Conservation (phyloP, 2,888 invertebrate species). For the Amphipoea lucens region DNA sequence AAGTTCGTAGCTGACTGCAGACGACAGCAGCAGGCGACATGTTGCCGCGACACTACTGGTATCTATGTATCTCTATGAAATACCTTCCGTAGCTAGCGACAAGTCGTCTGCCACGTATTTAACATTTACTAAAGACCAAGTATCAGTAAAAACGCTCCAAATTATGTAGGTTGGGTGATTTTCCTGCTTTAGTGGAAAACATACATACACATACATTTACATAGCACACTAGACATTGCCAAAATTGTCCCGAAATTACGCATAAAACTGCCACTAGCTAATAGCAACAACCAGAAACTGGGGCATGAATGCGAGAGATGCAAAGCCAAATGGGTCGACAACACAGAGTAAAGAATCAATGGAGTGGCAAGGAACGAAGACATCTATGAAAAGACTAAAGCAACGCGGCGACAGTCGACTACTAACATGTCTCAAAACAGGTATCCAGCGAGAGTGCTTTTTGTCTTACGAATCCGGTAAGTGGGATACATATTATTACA, state of each 20-base stretch:
- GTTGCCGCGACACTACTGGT: no score
- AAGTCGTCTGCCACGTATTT: no score
- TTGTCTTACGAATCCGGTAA: background rate
- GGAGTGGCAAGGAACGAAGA: conserved; percentile 12
- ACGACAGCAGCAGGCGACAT: no score
- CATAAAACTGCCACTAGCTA: conserved; percentile 24
- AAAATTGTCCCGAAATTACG: conserved; percentile 35
- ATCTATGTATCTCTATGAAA: no score
- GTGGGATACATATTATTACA: no score
- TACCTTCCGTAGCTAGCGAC: no score
- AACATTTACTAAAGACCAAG: background rate
- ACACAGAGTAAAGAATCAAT: conserved; percentile 17
- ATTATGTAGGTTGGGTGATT: background rate
- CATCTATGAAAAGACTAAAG: background rate
- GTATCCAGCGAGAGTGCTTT: background rate
- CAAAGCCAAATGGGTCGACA: conserved; percentile 56
- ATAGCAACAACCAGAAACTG: conserved; percentile 40
- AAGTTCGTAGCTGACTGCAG: no score
- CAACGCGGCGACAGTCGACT: background rate
- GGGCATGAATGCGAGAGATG: conserved; percentile 45
- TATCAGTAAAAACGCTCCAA: background rate
- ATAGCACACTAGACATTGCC: conserved; percentile 24
- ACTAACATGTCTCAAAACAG: background rate
- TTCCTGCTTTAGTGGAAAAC: no score
- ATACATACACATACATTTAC: no score